phyloP scores from a whole-genome alignment of 2,113 vertebrate genomes.

The Sturnira hondurensis region DNA sequence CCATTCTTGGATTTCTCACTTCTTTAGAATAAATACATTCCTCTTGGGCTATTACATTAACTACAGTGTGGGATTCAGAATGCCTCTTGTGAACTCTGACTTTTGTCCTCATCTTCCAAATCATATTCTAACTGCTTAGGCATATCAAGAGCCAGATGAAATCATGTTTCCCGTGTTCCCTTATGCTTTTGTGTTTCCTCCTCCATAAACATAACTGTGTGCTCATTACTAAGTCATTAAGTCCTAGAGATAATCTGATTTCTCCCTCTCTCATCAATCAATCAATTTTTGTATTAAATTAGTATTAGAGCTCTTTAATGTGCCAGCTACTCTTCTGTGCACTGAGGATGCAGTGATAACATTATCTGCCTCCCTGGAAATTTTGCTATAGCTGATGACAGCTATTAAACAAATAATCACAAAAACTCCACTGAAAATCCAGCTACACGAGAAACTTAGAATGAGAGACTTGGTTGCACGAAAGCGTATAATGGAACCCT shows the following conservation, averaged over 20 bases:
- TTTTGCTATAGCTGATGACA: not conserved
- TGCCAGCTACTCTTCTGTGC: not conserved
- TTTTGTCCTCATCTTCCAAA: not conserved
- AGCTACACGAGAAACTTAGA: not conserved
- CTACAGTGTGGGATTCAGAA: not conserved
- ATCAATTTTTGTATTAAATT: not conserved
- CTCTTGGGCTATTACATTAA: not conserved
- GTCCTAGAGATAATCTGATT: not conserved
- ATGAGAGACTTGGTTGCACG: not conserved
- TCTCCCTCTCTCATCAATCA: not conserved
- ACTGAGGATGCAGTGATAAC: not conserved
- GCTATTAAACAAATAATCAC: not conserved
- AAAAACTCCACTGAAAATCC: not conserved
- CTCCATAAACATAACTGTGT: not conserved
- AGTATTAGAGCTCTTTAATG: not conserved
- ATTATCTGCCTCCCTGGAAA: not conserved
- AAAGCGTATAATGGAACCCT: not conserved
- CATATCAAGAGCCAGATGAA: not conserved
- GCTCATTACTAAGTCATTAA: not conserved
- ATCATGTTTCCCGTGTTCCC: not conserved
- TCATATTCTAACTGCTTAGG: not conserved
- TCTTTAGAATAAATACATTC: not conserved
- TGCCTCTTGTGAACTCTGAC: not conserved
- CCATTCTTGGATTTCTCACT: not conserved
- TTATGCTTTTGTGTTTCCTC: not conserved